Percentiles rank a stretch among this genome's conserved stretches.
These are phyloP conservation scores for Acrocyrtus sp. DNA, from an alignment of 2,888 invertebrate genomes.

Conservation along the genomic window DNA sequence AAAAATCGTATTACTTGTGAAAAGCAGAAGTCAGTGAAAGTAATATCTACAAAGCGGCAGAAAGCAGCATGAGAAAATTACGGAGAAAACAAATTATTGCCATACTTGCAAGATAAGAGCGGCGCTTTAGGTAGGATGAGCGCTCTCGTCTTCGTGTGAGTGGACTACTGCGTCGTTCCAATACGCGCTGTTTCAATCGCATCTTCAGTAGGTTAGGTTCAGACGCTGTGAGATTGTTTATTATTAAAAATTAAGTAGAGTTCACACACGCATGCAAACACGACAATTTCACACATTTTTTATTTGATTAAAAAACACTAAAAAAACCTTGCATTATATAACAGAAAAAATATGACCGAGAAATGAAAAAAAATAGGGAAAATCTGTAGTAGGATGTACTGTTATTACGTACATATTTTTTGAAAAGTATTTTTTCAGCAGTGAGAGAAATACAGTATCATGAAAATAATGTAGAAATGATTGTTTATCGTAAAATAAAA, in stretches of 20 bases:
- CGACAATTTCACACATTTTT: background rate
- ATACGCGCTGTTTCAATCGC: slow-evolving; percentile 92
- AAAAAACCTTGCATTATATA: no score
- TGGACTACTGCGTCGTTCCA: slow-evolving; percentile 93
- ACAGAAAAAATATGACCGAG: background rate
- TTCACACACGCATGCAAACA: slow-evolving; percentile 45
- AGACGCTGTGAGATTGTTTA: slow-evolving; percentile 80
- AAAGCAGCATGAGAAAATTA: slow-evolving; percentile 1
- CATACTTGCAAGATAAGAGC: slow-evolving; percentile 73
- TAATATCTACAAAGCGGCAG: background rate
- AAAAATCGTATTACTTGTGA: background rate
- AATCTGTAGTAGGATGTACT: no score
- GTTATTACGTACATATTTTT: no score
- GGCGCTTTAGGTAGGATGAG: slow-evolving; percentile 80
- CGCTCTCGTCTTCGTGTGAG: slow-evolving; percentile 84
- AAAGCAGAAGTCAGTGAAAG: slow-evolving; percentile 12
- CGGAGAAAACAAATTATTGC: slow-evolving; percentile 14
- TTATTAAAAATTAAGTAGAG: slow-evolving; percentile 50
- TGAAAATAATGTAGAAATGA: no score
- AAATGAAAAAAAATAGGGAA: background rate
- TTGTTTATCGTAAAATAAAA: no score
- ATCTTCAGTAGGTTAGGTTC: slow-evolving; percentile 97
- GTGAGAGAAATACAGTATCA: no score
- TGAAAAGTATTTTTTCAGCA: no score
- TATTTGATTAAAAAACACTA: no score